A percentile compares a stretch with the other conserved stretches of the same genome.
phyloP scores from a whole-genome alignment of 2,888 invertebrate species.

The Tipula lateralis region DNA sequence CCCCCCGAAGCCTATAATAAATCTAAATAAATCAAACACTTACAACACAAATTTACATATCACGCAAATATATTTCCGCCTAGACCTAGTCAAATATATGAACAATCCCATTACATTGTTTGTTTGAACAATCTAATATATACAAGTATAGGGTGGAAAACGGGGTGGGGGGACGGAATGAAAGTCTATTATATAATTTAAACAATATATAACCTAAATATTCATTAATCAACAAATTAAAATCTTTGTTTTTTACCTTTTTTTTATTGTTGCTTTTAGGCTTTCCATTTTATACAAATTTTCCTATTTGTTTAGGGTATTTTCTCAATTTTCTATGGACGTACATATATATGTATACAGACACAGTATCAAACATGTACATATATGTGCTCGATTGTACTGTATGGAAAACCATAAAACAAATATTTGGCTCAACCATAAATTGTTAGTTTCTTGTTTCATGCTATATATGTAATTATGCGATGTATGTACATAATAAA shows the following conservation, averaged over 20 bases:
- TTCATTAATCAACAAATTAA: slow-evolving; percentile 19
- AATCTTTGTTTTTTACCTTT: slow-evolving; percentile 15
- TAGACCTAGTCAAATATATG: neutral
- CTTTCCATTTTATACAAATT: neutral
- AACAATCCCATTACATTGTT: neutral
- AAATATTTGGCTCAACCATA: neutral
- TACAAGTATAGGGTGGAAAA: neutral
- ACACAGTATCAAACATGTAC: too few relatives aligned
- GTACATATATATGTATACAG: neutral
- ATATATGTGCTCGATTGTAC: neutral
- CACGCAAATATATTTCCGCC: neutral
- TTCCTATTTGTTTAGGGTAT: slow-evolving; percentile 1
- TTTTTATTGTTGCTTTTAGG: neutral
- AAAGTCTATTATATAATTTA: slow-evolving; percentile 1
- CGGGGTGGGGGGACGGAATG: neutral
- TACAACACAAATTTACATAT: neutral
- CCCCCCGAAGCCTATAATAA: neutral
- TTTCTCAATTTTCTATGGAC: neutral
- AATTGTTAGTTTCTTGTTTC: neutral
- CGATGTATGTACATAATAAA: neutral
- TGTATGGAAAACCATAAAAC: slow-evolving; percentile 2
- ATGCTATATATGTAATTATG: neutral
- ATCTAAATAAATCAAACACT: slow-evolving; percentile 19
- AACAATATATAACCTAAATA: neutral
- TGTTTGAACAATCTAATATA: neutral